Conservation (phyloP, 2,113 vertebrate genomes). For the Choloepus hoffmanni region DNA sequence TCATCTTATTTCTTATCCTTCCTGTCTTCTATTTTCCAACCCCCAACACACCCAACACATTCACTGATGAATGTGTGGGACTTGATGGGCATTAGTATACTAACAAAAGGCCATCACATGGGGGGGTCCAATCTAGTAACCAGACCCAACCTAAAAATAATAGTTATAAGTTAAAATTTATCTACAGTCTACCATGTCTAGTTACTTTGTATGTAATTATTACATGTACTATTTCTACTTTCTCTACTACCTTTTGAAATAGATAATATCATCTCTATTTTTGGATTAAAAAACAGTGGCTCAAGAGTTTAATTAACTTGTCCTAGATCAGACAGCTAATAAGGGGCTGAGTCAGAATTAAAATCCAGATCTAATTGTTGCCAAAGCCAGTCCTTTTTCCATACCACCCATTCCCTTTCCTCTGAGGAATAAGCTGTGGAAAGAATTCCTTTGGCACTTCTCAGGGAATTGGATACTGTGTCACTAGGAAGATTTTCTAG, state of each 20-base stretch:
- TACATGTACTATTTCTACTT: background rate
- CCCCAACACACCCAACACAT: too few species aligned
- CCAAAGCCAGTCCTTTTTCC: constrained; percentile 30
- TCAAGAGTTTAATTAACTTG: constrained; percentile 8
- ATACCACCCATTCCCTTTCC: background rate
- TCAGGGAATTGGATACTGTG: constrained; percentile 63
- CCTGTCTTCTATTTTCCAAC: background rate
- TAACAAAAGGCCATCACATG: background rate
- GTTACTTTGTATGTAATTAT: background rate
- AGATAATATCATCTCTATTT: background rate
- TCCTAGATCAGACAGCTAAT: background rate
- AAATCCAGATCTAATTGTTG: background rate
- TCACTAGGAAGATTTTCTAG: constrained; percentile 73
- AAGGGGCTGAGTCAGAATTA: constrained; percentile 50
- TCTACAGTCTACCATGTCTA: background rate
- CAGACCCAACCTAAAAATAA: background rate
- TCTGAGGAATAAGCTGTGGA: constrained; percentile 65
- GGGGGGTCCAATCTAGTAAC: background rate
- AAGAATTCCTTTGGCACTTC: constrained; percentile 74
- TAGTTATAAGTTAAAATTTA: background rate
- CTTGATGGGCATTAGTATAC: background rate
- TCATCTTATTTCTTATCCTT: background rate
- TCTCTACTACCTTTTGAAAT: background rate
- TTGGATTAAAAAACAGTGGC: constrained; percentile 40
- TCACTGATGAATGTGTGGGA: background rate